Percentiles rank a stretch among this genome's conserved stretches.
phyloP scores from a whole-genome alignment of 2,888 invertebrate species.

The Teinopalpus imperialis region DNA sequence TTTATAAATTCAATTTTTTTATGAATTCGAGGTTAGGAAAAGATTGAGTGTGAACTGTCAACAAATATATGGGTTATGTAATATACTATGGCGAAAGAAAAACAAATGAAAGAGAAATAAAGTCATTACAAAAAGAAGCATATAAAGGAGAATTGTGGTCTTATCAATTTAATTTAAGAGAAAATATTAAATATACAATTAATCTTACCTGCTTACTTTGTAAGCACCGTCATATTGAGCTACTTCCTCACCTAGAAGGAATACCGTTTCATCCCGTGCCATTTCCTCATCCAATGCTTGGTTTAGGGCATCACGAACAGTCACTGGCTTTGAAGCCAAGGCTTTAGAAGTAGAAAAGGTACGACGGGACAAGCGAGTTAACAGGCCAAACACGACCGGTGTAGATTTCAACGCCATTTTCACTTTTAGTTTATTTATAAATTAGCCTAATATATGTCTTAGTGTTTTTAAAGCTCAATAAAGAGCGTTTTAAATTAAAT shows the following conservation, averaged over 20 bases:
- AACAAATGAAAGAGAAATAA: not conserved
- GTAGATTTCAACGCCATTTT: constrained; percentile 77
- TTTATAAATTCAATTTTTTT: too few relatives aligned
- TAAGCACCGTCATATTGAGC: constrained; percentile 99
- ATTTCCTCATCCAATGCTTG: constrained; percentile 98
- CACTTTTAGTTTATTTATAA: constrained; percentile 41
- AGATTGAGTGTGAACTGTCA: constrained; percentile 44
- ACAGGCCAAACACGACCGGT: constrained; percentile 58
- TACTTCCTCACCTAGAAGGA: constrained; percentile 97
- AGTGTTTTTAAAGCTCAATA: constrained; percentile 39
- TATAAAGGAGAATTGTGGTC: too few relatives aligned
- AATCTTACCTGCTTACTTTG: constrained; percentile 87
- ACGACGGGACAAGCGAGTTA: constrained; percentile 59
- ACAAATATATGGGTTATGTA: constrained; percentile 62
- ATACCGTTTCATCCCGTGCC: constrained; percentile 94
- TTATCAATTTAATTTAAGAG: too few relatives aligned
- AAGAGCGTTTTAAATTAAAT: constrained; percentile 36
- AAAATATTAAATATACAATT: too few relatives aligned
- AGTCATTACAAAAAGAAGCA: too few relatives aligned
- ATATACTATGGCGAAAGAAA: constrained; percentile 33
- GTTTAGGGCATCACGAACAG: constrained; percentile 98
- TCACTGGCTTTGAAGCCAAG: constrained; percentile 85
- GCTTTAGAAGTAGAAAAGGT: constrained; percentile 67
- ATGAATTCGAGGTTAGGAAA: constrained; percentile 23
- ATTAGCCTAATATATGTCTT: constrained; percentile 39